Conservation (phyloP, 2,113 vertebrate species). For the Malaclemys terrapin region DNA sequence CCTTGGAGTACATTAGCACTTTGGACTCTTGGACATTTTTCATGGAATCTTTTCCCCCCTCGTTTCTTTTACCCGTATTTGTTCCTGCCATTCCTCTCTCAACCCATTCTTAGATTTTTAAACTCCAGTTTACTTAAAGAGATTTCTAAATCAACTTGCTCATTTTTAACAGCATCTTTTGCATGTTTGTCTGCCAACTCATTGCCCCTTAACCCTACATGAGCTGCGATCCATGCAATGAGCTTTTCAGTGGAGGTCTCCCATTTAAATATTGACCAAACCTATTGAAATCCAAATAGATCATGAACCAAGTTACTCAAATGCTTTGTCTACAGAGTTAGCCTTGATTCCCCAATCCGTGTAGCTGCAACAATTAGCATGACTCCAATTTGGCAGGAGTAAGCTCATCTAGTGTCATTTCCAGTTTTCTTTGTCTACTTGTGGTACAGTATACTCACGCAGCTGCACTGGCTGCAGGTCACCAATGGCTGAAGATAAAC, state of each 20-base stretch:
- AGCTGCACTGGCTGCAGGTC: accelerated
- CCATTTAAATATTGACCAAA: neutral
- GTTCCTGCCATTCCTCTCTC: neutral
- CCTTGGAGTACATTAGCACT: neutral
- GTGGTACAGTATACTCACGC: neutral
- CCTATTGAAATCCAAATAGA: neutral
- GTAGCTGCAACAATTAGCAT: neutral
- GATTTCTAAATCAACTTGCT: neutral
- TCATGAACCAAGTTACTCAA: neutral
- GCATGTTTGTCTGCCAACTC: neutral
- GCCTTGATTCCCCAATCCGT: neutral
- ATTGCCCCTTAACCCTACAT: neutral
- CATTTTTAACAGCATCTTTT: neutral
- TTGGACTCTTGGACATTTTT: neutral
- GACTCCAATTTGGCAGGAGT: accelerated
- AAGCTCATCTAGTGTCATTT: neutral
- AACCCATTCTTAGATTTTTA: neutral
- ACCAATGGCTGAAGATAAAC: neutral
- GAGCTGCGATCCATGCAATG: neutral
- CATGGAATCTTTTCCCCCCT: neutral
- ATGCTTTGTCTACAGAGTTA: neutral
- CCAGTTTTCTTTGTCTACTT: neutral
- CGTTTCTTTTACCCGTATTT: neutral
- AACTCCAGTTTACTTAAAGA: neutral
- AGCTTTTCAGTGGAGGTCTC: neutral